Conservation (phyloP, 2,888 invertebrate species). For the Scelioninae gen. 1 region DNA sequence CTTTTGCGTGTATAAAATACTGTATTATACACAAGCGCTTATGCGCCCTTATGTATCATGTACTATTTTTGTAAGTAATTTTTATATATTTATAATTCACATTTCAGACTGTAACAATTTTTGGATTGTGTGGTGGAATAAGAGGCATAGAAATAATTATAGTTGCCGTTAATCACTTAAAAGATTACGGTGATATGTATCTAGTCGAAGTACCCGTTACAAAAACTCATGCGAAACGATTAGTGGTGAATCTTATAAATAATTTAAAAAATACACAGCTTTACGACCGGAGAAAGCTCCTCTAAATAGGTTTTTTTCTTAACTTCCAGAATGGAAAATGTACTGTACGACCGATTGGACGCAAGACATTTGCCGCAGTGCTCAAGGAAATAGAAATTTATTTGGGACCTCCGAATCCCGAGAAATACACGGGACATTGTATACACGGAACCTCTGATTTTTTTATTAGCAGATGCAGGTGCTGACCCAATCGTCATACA, state of each 20-base stretch:
- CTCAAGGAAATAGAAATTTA: constrained; percentile 68
- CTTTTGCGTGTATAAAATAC: too few species aligned
- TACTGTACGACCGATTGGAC: constrained; percentile 61
- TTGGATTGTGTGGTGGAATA: constrained; percentile 40
- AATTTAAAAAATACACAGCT: constrained; percentile 32
- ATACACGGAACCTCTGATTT: constrained; percentile 66
- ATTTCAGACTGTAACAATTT: constrained; percentile 56
- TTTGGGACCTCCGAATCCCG: constrained; percentile 63
- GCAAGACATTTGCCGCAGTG: constrained; percentile 69
- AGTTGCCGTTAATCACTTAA: constrained; percentile 25
- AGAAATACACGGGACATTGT: constrained; percentile 66
- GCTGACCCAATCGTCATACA: constrained; percentile 49
- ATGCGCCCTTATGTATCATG: too few species aligned
- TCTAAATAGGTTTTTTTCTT: constrained; percentile 52
- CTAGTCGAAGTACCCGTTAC: constrained; percentile 42
- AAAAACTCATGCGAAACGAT: constrained; percentile 28
- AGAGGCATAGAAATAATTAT: background rate
- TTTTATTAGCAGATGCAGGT: constrained; percentile 64
- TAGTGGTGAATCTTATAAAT: constrained; percentile 16
- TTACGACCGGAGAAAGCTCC: constrained; percentile 44
- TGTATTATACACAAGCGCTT: too few species aligned
- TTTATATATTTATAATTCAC: constrained; percentile 17
- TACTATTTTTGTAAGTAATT: too few species aligned
- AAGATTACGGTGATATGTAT: constrained; percentile 52
- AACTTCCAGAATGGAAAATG: constrained; percentile 71